phyloP scores from a whole-genome alignment of 2,888 invertebrate species.

The Alviniconcha strummeri region DNA sequence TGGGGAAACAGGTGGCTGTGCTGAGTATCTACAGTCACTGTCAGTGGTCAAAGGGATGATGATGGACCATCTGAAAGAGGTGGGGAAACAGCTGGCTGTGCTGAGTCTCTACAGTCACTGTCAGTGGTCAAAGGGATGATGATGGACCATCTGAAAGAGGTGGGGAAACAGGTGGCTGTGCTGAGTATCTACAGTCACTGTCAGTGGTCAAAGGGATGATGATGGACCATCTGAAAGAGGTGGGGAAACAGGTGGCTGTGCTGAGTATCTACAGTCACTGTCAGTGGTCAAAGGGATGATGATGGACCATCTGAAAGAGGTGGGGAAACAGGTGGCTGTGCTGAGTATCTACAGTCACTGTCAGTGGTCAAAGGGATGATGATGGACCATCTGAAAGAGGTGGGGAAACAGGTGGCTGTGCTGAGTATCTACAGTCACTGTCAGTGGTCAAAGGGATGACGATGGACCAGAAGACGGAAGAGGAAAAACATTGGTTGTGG shows the following conservation, averaged over 20 bases:
- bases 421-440: no score
- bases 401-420: slow-evolving; percentile 51
- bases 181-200: slow-evolving; percentile 36
- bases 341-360: no score
- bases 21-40: slow-evolving; percentile 36
- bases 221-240: slow-evolving; percentile 32
- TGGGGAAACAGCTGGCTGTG: slow-evolving; percentile 60
- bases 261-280: slow-evolving; percentile 36
- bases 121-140: background rate
- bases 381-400: slow-evolving; percentile 37
- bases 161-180: slow-evolving; percentile 60
- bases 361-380: no score
- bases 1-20: slow-evolving; percentile 60
- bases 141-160: slow-evolving; percentile 32
- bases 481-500: no score
- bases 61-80: slow-evolving; percentile 32
- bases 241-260: slow-evolving; percentile 60
- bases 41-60: background rate
- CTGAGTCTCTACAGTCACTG: slow-evolving; percentile 36
- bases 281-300: background rate
- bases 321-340: slow-evolving; percentile 60
- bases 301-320: slow-evolving; percentile 37
- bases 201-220: background rate
- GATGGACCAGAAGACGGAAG: no score
- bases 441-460: no score